phyloP scores from a whole-genome alignment of 1,140 invertebrate genomes.

The Drosophila subobscura region DNA sequence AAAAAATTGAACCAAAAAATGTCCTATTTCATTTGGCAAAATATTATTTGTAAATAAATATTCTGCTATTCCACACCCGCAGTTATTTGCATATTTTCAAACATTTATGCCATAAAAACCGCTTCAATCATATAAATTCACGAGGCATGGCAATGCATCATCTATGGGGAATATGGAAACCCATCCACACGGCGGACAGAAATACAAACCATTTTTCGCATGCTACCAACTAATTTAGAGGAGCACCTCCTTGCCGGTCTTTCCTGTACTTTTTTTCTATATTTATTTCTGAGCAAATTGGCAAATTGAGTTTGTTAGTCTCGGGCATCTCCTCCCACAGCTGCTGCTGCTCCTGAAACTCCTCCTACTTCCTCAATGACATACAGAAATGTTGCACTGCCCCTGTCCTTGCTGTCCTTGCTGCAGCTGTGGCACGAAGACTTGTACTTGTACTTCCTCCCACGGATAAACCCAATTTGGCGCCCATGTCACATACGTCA shows the following conservation, averaged over 20 bases:
- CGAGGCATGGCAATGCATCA: no score
- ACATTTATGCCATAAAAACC: no score
- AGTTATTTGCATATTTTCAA: no score
- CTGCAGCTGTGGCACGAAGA: conserved; percentile 9
- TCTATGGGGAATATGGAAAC: no score
- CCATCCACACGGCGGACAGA: background rate
- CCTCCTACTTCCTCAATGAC: background rate
- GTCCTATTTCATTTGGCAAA: no score
- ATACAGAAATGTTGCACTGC: conserved; percentile 21
- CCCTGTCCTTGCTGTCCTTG: background rate
- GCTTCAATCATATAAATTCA: no score
- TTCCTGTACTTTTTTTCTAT: conserved; percentile 13
- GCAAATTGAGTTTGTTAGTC: conserved; percentile 69
- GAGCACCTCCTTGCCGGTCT: no score
- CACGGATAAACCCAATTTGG: conserved; percentile 72
- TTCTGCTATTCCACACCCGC: no score
- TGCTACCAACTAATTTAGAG: conserved; percentile 68
- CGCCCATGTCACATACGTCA: conserved; percentile 81
- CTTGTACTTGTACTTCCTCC: conserved; percentile 9
- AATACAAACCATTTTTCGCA: conserved; percentile 47
- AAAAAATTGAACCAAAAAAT: no score
- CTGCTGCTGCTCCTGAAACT: background rate
- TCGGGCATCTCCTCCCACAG: background rate
- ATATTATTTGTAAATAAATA: no score
- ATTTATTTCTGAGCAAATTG: conserved; percentile 58